Base-by-base conservation (phyloP, 2,888 invertebrate genomes). In the Margaritifera margaritifera region DNA sequence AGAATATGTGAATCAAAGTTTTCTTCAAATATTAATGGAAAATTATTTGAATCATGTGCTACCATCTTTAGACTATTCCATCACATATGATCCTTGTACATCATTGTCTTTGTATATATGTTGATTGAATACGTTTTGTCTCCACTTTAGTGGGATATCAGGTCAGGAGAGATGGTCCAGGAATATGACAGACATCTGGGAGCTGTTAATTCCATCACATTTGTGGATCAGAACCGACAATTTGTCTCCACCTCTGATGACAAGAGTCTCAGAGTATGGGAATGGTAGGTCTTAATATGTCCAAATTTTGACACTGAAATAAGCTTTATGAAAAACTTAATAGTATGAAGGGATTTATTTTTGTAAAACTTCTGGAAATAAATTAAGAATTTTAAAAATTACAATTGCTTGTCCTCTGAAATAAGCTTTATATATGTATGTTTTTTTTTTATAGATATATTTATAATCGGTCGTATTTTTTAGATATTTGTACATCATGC, bases 211-310 rank as follows among this genome's bases (percentile, higher is more conserved):
- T 95, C 97, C 0, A 98, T 99, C 84, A 99, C 99, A 0, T 99
- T 99, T 91, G 98, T 99, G 2, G 99, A 99, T 90, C 97, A 98
- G 86, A 99, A 99, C 91, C 92, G 99, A 42, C 91, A 99, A 82
- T 99, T 99, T 91, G 98, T 99, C 5, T 97, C 99, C 22, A 99
- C 99, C 0, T 99, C 99, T 0, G 99, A 99, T 89, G 99, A 99
- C 90, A 99, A 99, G 91, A 98, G 97, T 88, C 92, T 99, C 80
- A 92, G 99, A 64, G 98, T 99, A 62, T 99, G 99, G 99, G 99
- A 99, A 92, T 99, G 99, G 99, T 94, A 87, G 89, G 92, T 72
- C 55, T 11, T 25, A 15, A 24, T 59, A 19, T 59, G 27, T 27
- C n/a, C 18, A 42, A 15, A 42, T 42, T 42, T 42, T 11, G 42